Conservation (phyloP, 2,888 invertebrate species). For the Luffia ferchaultella region DNA sequence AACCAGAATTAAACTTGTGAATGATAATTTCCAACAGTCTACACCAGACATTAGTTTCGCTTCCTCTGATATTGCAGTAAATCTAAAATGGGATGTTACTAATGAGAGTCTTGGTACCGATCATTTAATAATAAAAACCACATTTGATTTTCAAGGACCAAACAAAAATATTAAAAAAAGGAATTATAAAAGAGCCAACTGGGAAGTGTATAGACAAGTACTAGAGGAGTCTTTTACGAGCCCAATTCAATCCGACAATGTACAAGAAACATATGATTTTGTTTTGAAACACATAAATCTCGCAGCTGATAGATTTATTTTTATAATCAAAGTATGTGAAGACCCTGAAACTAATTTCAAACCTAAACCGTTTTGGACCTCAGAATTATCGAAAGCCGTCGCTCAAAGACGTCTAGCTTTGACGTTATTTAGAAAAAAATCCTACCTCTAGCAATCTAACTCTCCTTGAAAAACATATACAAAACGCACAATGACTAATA, state of each 20-base stretch:
- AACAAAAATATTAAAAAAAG: neutral
- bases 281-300: slow-evolving; percentile 4
- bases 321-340: neutral
- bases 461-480: neutral
- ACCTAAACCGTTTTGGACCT: slow-evolving; percentile 5
- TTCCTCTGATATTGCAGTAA: slow-evolving; percentile 12
- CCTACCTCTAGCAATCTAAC: slow-evolving; percentile 4
- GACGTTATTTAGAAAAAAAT: slow-evolving; percentile 8
- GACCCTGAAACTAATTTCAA: neutral
- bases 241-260: neutral
- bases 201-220: slow-evolving; percentile 1
- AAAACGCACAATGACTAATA: neutral
- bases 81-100: slow-evolving; percentile 9
- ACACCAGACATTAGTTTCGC: slow-evolving; percentile 14
- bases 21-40: slow-evolving; percentile 9
- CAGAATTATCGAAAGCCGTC: slow-evolving; percentile 5
- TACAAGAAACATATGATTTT: slow-evolving; percentile 2
- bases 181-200: slow-evolving; percentile 9
- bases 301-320: slow-evolving; percentile 8
- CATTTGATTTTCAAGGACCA: neutral
- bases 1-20: slow-evolving; percentile 13
- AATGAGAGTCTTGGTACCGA: slow-evolving; percentile 14
- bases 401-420: slow-evolving; percentile 9
- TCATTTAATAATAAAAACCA: slow-evolving; percentile 16
- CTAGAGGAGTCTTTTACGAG: neutral